Base-by-base conservation (phyloP, 2,113 vertebrate species). In the Macrotis lagotis region DNA sequence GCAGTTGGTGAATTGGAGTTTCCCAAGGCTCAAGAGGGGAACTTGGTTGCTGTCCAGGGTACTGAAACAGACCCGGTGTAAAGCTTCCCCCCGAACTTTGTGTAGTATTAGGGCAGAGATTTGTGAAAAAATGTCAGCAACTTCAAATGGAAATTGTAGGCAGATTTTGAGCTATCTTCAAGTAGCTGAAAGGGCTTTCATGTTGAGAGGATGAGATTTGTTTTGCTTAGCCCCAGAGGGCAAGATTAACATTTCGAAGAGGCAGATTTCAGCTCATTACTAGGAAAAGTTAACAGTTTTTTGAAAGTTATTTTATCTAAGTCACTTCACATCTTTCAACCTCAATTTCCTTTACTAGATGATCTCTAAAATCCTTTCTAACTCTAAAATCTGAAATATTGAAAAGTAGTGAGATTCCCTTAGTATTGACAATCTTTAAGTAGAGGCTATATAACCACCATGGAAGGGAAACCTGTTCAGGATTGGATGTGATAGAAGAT, bases 11-110 rank as follows among this genome's bases (percentile, higher is more conserved):
- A 5, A 14, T 74, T 14, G 55, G 90, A 83, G 83, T 8, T 49
- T 26, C 26, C 49, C 28, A 1, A 22, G 48, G 25, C 11, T 0
- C 47, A 26, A 3, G 6, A 1, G 10, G 51, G 91, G 91, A 96
- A 91, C 25, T 0, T 91, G 66, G 96, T 90, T 47, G 95, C 97
- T 98, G 97, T 98, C 97, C 97, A 96, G 26, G 95, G 97, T 98
- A 91, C 97, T 98, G 97, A 97, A 83, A 24, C 90, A 25, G 37
- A 25, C 74, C 28, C 31, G 93, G 37, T 51, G n/a, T 19, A 52
- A 89, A 50, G 44, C 44, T 88, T 90, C 89, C 91, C 47, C 74
- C 59, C 90, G 28, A 51, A 37, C 8, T 0, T 88, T 92, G 91
- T 90, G 55, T n/a, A 51, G 91, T 91, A 51, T 51, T 95, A 88